These are phyloP conservation scores for Phalacrocorax aristotelis DNA, from an alignment of 2,113 vertebrate genomes.

Conservation along the genomic window DNA sequence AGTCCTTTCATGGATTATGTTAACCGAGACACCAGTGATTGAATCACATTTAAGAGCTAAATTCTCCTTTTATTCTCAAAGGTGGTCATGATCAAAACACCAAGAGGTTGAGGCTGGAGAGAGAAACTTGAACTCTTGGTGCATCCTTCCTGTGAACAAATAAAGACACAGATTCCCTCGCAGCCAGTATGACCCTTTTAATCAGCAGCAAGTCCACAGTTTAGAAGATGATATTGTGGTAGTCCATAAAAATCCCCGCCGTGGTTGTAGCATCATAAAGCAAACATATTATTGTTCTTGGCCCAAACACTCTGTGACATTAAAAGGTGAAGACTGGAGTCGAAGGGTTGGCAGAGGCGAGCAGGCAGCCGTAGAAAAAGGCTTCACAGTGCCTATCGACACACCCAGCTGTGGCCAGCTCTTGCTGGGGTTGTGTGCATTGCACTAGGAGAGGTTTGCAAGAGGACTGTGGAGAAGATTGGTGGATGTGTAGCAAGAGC, in stretches of 20 bases:
- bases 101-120: not conserved
- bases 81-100: slow-evolving; percentile 16
- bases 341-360: not conserved
- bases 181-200: not conserved
- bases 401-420: not conserved
- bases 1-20: not conserved
- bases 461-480: not conserved
- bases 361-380: not conserved
- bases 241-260: not conserved
- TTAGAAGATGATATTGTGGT: not conserved
- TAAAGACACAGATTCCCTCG: not conserved
- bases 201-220: not conserved
- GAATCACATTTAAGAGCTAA: slow-evolving; percentile 10
- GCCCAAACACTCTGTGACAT: not conserved
- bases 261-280: not conserved
- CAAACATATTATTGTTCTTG: not conserved
- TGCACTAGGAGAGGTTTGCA: not conserved
- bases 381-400: not conserved
- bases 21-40: not conserved
- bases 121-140: not conserved
- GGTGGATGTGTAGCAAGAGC: not conserved
- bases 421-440: not conserved
- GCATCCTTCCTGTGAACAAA: slow-evolving; percentile 3
- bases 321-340: not conserved
- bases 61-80: slow-evolving; percentile 44